Percentiles rank a stretch among this genome's conserved stretches.
These are phyloP conservation scores for Tetragnatha versicolor DNA, from an alignment of 1,140 invertebrate genomes.

Conservation along the genomic window DNA sequence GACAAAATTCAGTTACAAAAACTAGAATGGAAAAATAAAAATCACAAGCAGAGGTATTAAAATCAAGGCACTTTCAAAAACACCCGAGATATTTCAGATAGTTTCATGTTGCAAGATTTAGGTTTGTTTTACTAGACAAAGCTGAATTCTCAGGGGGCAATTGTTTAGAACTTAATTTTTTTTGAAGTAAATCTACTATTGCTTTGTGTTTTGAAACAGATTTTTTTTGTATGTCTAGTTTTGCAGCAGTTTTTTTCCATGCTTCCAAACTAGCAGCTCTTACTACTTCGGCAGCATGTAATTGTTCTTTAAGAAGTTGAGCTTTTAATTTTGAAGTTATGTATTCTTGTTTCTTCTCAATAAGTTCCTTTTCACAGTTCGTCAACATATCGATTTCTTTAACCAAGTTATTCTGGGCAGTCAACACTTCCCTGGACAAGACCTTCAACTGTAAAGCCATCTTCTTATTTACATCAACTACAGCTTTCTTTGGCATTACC, in stretches of 20 bases:
- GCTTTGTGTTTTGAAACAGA: neutral
- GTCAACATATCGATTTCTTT: slow-evolving; percentile 1
- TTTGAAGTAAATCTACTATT: neutral
- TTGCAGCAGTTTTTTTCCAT: neutral
- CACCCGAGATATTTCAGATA: no score
- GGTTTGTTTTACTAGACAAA: no score
- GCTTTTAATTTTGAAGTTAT: slow-evolving; percentile 16
- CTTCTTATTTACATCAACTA: neutral
- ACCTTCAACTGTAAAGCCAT: neutral
- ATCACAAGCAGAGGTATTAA: no score
- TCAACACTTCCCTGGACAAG: slow-evolving; percentile 7
- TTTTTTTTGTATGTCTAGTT: slow-evolving; percentile 10
- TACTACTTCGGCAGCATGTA: slow-evolving; percentile 13
- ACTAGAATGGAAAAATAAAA: no score
- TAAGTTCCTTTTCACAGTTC: neutral
- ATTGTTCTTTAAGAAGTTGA: slow-evolving; percentile 28
- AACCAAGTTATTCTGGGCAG: neutral
- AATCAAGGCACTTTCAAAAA: no score
- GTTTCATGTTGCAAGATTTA: no score
- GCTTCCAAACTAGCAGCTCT: slow-evolving; percentile 9
- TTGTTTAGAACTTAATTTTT: neutral
- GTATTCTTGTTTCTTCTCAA: slow-evolving; percentile 4
- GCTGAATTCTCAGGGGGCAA: neutral
- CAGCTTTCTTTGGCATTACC: neutral
- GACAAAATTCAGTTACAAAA: no score